Percentiles rank a stretch among this genome's conserved stretches.
These are phyloP conservation scores for Myotis myotis DNA, from an alignment of 2,797 vertebrate species.

Conservation along the genomic window DNA sequence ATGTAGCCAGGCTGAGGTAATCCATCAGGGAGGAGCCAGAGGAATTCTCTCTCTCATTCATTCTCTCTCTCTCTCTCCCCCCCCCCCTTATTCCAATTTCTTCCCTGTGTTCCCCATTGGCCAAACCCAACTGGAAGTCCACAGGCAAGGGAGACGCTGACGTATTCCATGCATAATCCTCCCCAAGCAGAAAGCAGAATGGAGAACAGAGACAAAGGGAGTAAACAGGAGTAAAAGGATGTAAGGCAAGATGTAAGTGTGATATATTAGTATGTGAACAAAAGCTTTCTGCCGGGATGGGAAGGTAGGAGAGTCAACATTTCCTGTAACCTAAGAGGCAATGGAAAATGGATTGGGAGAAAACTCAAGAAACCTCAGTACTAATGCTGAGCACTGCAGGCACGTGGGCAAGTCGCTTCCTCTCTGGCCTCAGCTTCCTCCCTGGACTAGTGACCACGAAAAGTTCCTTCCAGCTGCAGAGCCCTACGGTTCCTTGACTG, in stretches of 20 bases:
- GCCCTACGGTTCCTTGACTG: neutral
- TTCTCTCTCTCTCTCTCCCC: neutral
- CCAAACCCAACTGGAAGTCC: neutral
- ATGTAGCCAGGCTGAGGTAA: neutral
- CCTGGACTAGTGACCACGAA: neutral
- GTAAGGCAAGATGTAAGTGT: neutral
- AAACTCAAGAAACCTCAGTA: neutral
- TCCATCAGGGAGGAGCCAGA: rapidly evolving
- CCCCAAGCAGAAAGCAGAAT: neutral
- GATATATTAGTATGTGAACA: neutral
- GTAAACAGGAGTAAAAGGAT: neutral
- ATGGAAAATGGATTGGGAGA: neutral
- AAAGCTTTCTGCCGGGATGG: neutral
- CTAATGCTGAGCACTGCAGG: neutral
- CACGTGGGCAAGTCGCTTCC: neutral
- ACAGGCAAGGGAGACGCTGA: neutral
- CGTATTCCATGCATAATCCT: neutral
- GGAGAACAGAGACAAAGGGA: neutral
- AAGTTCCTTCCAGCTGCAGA: neutral
- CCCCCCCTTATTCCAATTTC: neutral
- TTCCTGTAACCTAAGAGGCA: neutral
- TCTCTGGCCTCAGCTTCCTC: neutral
- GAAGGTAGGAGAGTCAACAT: neutral
- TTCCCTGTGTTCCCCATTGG: neutral
- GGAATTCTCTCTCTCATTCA: neutral